These are phyloP conservation scores for Sclerodermus sp. DNA, from an alignment of 2,888 invertebrate species.

Conservation along the genomic window DNA sequence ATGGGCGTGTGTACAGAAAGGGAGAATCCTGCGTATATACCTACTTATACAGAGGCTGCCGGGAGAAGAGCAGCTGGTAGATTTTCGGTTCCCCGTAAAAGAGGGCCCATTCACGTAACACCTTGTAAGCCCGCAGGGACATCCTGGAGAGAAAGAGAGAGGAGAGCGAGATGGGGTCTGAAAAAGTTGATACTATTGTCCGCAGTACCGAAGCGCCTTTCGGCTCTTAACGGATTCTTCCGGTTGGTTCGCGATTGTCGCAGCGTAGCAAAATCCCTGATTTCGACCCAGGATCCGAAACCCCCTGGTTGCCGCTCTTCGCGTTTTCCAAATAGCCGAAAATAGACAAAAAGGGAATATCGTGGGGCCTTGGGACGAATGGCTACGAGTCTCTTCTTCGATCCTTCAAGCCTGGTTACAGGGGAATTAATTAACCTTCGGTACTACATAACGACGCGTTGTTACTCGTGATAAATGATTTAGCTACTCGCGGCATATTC, in stretches of 20 bases:
- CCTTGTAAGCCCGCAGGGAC: constrained; percentile 23
- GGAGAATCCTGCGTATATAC: neutral
- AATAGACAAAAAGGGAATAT: no score
- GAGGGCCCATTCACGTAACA: constrained; percentile 11
- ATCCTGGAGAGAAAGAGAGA: constrained; percentile 1
- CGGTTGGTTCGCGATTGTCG: constrained; percentile 3
- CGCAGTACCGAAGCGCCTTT: neutral
- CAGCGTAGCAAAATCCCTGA: neutral
- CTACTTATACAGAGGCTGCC: neutral
- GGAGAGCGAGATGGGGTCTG: neutral
- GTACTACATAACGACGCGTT: no score
- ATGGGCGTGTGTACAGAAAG: neutral
- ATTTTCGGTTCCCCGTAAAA: constrained; percentile 9
- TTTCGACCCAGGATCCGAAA: neutral
- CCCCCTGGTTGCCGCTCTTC: no score
- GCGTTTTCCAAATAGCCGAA: no score
- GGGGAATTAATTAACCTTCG: no score
- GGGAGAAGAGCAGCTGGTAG: constrained; percentile 5
- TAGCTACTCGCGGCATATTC: no score
- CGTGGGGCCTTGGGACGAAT: no score
- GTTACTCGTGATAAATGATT: no score
- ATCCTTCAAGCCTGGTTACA: no score
- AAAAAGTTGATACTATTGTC: constrained; percentile 3
- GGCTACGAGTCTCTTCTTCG: no score
- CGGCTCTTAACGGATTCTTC: constrained; percentile 5